These are phyloP conservation scores for Mesorhabditis sp. DNA, from an alignment of 2,888 invertebrate genomes.

Conservation along the genomic window DNA sequence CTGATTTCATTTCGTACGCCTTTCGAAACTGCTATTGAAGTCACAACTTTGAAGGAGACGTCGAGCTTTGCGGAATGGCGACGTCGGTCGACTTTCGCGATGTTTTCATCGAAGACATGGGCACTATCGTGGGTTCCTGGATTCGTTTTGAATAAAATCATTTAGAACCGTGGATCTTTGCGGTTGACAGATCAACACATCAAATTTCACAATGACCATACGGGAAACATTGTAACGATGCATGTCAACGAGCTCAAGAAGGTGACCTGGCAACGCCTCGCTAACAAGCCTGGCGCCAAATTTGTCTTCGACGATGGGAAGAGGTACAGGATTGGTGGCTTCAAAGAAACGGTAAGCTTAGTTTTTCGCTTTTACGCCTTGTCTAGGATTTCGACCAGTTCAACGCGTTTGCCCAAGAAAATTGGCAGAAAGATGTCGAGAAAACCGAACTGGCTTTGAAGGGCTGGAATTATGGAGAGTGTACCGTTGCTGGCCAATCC, in stretches of 20 bases:
- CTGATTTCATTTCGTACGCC: too few relatives aligned
- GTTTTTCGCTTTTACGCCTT: neutral
- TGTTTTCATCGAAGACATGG: constrained; percentile 48
- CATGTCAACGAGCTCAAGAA: constrained; percentile 71
- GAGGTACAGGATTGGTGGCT: constrained; percentile 85
- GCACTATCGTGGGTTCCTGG: constrained; percentile 35
- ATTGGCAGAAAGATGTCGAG: constrained; percentile 76
- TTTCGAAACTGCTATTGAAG: too few relatives aligned
- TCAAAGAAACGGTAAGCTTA: constrained; percentile 68
- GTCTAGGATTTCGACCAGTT: constrained; percentile 84
- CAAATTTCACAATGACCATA: constrained; percentile 88
- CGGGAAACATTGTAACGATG: constrained; percentile 79
- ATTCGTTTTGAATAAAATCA: constrained; percentile 25
- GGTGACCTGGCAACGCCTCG: constrained; percentile 86
- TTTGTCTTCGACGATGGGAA: constrained; percentile 84
- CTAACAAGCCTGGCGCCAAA: constrained; percentile 82
- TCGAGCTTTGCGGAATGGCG: constrained; percentile 14
- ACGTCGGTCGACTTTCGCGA: constrained; percentile 40
- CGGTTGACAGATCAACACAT: constrained; percentile 86
- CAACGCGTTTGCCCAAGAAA: constrained; percentile 78
- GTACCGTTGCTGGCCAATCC: constrained; percentile 66
- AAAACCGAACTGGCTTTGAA: constrained; percentile 88
- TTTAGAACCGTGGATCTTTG: constrained; percentile 81
- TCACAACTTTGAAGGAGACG: too few relatives aligned
- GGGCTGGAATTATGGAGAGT: constrained; percentile 99